Percentiles rank a stretch among this genome's conserved stretches.
These are phyloP conservation scores for Microtus montanus DNA, from an alignment of 2,113 vertebrate species.

Conservation along the genomic window DNA sequence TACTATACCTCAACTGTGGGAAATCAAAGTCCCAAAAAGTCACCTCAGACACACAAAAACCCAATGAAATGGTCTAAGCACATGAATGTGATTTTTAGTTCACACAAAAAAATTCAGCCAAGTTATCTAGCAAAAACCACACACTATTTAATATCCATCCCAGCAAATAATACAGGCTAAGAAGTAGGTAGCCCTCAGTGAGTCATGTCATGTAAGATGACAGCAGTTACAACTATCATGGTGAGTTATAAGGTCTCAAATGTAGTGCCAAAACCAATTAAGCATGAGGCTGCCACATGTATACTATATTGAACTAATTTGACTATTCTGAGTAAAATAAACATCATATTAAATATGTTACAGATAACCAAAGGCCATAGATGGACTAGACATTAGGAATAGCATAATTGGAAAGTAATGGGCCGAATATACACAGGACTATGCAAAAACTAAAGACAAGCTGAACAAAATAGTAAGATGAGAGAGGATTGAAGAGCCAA, in stretches of 20 bases:
- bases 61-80: not conserved
- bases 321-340: conserved; percentile 33
- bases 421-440: not conserved
- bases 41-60: rapidly evolving
- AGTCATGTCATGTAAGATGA: not conserved
- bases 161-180: not conserved
- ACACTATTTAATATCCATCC: not conserved
- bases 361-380: not conserved
- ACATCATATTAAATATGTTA: not conserved
- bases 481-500: not conserved
- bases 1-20: not conserved
- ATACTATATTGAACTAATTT: not conserved
- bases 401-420: not conserved
- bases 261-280: rapidly evolving
- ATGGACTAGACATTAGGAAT: not conserved
- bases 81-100: not conserved
- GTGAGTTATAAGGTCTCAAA: not conserved
- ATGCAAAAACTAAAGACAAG: not conserved
- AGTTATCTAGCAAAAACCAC: not conserved
- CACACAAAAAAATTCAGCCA: not conserved
- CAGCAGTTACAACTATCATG: not conserved
- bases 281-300: not conserved
- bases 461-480: not conserved
- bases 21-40: not conserved
- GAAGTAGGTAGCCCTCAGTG: not conserved